Base-by-base conservation (phyloP, 2,113 vertebrate genomes). In the Columba janthina region DNA sequence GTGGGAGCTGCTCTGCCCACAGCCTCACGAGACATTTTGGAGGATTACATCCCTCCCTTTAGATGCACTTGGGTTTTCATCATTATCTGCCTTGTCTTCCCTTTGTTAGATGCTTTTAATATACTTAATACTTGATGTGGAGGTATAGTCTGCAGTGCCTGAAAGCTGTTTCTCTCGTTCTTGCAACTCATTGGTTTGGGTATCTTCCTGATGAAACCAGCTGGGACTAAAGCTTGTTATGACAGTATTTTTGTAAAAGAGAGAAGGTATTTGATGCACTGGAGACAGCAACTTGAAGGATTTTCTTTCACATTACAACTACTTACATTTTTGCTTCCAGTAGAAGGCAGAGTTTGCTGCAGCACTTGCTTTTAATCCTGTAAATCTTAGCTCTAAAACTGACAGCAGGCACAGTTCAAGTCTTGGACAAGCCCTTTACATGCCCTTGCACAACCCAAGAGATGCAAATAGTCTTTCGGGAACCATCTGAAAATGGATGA, bases 181-280 rank as follows among this genome's bases (percentile, higher is more conserved):
- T 48, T 84, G 29, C 19, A 70, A 15, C 28, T 73, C 29, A 66
- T 12, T 61, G 69, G 26, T 48, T 80, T 86, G 65, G n/a, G 60
- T 69, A 85, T 77, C 64, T 84, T 93, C 72, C 42, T 38, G 85
- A 74, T 17, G 31, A 93, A 83, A 91, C 26, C 29, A 80, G 51
- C 75, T 79, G 60, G 25, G 38, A 70, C 46, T 66, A 50, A 54
- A 88, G 25, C 24, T 83, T 88, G 22, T 67, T 56, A 66, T 18
- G 60, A 62, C 42, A 62, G 38, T 24, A 32, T 71, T 83, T 76
- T 58, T 51, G 60, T 61, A 40, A 24, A 25, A 85, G 22, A 77
- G 32, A 29, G 21, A 34, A 67, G 11, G 28, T 42, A 73, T 65
- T 72, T 74, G 32, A 36, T 90, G 73, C 31, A 16, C n/a, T 31